These are phyloP conservation scores for Paramormyrops kingsleyae DNA, from an alignment of 2,113 vertebrate species.

Conservation along the genomic window DNA sequence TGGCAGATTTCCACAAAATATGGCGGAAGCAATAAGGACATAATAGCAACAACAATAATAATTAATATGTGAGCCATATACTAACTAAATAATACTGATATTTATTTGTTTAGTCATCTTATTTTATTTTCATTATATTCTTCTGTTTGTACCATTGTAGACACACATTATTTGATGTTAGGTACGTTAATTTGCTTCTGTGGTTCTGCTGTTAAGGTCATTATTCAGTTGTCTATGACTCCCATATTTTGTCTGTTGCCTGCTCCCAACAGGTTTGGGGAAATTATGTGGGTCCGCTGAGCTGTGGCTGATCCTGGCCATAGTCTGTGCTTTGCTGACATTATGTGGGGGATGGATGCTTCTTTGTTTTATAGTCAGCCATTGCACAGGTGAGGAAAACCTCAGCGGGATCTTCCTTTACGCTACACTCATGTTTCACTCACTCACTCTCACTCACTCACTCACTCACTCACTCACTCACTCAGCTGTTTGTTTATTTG, in stretches of 20 bases:
- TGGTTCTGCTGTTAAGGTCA: not conserved
- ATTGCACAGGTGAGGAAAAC: conserved; percentile 42
- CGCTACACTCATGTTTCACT: not conserved
- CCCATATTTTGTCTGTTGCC: not conserved
- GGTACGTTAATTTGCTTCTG: not conserved
- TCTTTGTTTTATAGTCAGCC: conserved; percentile 39
- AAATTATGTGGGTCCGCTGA: accelerated
- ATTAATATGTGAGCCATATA: not conserved
- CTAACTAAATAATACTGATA: not conserved
- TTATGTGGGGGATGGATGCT: conserved; percentile 50
- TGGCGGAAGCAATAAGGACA: not conserved
- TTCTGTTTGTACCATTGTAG: not conserved
- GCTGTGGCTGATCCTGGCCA: not conserved
- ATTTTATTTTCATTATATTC: not conserved
- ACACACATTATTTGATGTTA: not conserved
- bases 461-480: not conserved
- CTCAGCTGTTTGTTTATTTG: not conserved
- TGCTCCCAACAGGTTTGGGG: not conserved
- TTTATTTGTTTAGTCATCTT: not conserved
- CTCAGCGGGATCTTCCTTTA: not conserved
- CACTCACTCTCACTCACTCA: not conserved
- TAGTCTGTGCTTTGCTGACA: conserved; percentile 23
- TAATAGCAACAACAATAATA: not conserved
- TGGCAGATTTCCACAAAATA: not conserved
- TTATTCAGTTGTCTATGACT: not conserved